phyloP scores from a whole-genome alignment of 2,888 invertebrate species.

The Drosophila trichaetosa region DNA sequence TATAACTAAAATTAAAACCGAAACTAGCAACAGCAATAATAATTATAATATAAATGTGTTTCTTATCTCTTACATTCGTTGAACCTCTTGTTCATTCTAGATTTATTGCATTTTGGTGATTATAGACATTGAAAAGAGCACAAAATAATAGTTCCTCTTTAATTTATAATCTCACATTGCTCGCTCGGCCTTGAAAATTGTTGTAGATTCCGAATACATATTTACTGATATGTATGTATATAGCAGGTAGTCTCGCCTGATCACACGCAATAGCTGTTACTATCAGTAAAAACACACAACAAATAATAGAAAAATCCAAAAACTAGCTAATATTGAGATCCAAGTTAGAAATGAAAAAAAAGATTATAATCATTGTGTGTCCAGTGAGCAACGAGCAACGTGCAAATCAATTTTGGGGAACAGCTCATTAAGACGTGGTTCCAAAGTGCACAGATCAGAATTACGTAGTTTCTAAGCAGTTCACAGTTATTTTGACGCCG shows the following conservation, averaged over 20 bases:
- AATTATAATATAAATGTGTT: not conserved
- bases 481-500: slow-evolving; percentile 66
- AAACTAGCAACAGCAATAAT: not conserved
- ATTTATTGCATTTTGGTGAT: not conserved
- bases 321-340: slow-evolving; percentile 1
- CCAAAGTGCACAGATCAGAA: slow-evolving; percentile 60
- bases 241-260: slow-evolving; percentile 23
- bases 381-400: slow-evolving; percentile 14
- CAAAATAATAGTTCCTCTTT: not conserved
- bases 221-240: slow-evolving; percentile 1
- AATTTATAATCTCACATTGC: slow-evolving; percentile 13
- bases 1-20: not conserved
- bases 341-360: slow-evolving; percentile 16
- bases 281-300: slow-evolving; percentile 27
- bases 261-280: slow-evolving; percentile 15
- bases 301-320: not conserved
- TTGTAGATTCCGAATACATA: not conserved
- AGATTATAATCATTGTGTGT: slow-evolving; percentile 19
- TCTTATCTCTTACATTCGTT: too few species aligned
- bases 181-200: slow-evolving; percentile 23
- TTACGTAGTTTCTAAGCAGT: slow-evolving; percentile 76
- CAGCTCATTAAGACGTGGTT: slow-evolving; percentile 51
- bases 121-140: not conserved
- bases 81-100: not conserved
- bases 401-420: slow-evolving; percentile 12